Conservation (phyloP, 2,113 vertebrate genomes). For the Tetrao urogallus region DNA sequence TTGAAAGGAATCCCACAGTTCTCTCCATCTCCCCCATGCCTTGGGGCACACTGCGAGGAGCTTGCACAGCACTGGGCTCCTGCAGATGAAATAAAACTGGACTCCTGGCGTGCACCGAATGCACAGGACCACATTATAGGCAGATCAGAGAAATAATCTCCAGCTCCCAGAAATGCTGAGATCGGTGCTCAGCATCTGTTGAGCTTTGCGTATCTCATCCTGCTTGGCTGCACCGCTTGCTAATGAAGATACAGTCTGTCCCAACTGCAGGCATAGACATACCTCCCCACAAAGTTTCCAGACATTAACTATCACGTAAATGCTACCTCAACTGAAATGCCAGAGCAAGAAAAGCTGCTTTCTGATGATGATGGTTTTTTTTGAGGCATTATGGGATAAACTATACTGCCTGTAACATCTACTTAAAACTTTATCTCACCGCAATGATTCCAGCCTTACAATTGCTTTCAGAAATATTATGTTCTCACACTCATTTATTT, state of each 20-base stretch:
- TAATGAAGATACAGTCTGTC: neutral
- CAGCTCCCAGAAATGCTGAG: neutral
- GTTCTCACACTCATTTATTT: slow-evolving; percentile 44
- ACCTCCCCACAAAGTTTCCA: neutral
- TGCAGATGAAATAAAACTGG: neutral
- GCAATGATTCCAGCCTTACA: slow-evolving; percentile 44
- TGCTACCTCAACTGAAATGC: neutral
- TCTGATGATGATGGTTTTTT: slow-evolving; percentile 42
- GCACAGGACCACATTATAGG: neutral
- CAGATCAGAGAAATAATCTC: neutral
- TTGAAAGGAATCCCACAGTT: neutral
- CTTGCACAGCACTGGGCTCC: neutral
- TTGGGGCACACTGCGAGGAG: fast-evolving
- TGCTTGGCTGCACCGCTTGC: neutral
- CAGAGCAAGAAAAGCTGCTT: neutral
- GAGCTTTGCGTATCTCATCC: neutral
- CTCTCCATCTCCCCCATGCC: neutral
- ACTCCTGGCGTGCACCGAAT: neutral
- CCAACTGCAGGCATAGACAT: neutral
- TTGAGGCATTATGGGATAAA: slow-evolving; percentile 20
- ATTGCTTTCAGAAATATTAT: slow-evolving; percentile 69
- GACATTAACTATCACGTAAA: neutral
- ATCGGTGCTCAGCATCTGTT: neutral
- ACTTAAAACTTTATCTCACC: slow-evolving; percentile 71
- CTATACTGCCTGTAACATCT: slow-evolving; percentile 49